A percentile compares a stretch with the other conserved stretches of the same genome.
phyloP scores from a whole-genome alignment of 2,113 vertebrate genomes.

The Hystrix brachyura region DNA sequence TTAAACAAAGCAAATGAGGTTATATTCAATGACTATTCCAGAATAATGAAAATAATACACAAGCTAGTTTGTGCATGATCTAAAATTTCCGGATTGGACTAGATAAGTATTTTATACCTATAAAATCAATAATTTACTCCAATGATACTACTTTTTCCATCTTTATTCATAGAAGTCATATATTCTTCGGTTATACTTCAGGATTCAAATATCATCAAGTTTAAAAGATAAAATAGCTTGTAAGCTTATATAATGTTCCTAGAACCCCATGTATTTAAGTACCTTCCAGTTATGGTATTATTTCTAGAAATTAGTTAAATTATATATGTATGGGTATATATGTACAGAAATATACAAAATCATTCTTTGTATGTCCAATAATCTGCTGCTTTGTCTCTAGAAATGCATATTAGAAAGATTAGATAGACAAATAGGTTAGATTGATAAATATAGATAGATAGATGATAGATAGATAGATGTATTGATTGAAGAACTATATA shows the following conservation, averaged over 20 bases:
- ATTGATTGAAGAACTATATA: not conserved
- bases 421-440: too few species aligned
- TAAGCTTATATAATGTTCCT: not conserved
- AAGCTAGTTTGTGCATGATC: not conserved
- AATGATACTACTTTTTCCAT: not conserved
- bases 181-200: not conserved
- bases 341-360: not conserved
- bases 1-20: not conserved
- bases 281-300: not conserved
- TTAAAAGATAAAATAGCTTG: not conserved
- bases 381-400: not conserved
- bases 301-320: not conserved
- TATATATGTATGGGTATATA: not conserved
- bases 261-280: not conserved
- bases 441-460: not conserved
- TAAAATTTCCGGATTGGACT: not conserved
- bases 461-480: not conserved
- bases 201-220: not conserved
- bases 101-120: not conserved
- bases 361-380: not conserved
- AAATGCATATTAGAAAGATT: not conserved
- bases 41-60: conserved; percentile 22
- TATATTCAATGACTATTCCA: not conserved
- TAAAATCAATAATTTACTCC: not conserved
- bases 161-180: conserved; percentile 18